Evolutionary conservation across 2,113 vertebrate species (phyloP).

Genomic region (Rhinopithecus roxellana): DNA sequence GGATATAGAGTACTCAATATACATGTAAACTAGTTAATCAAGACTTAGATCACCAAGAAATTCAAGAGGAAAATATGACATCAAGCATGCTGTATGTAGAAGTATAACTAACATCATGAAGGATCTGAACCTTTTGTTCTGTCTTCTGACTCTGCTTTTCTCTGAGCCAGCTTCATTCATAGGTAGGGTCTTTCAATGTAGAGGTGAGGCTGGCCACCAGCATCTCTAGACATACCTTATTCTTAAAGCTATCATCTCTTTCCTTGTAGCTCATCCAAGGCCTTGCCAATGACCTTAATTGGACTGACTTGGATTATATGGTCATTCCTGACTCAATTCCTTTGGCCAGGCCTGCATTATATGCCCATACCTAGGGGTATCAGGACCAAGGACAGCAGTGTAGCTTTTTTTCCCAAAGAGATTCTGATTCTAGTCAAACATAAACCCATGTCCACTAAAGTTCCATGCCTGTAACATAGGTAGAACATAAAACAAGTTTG

Average conservation of each 20-base stretch:
- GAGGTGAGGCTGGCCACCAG: not conserved
- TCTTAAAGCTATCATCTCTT: not conserved
- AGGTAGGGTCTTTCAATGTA: not conserved
- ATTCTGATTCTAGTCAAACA: not conserved
- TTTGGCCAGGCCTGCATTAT: not conserved
- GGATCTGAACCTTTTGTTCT: not conserved
- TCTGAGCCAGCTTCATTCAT: not conserved
- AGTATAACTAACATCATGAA: not conserved
- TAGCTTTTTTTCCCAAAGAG: not conserved
- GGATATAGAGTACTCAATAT: not conserved
- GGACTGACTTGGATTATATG: not conserved
- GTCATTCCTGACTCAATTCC: not conserved
- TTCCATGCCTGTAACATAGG: not conserved
- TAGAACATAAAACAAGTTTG: not conserved
- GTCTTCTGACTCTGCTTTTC: not conserved
- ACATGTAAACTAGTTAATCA: not conserved
- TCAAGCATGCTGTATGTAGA: not conserved
- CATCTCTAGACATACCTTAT: not conserved
- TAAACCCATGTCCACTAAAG: not conserved
- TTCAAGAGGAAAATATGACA: not conserved
- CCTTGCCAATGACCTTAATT: not conserved
- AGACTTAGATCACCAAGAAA: not conserved
- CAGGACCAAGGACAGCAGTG: slow-evolving; percentile 13
- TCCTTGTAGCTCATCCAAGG: not conserved
- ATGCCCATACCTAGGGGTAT: not conserved